Base-by-base conservation (phyloP, 2,888 invertebrate genomes). In the Physocephala rufipes region DNA sequence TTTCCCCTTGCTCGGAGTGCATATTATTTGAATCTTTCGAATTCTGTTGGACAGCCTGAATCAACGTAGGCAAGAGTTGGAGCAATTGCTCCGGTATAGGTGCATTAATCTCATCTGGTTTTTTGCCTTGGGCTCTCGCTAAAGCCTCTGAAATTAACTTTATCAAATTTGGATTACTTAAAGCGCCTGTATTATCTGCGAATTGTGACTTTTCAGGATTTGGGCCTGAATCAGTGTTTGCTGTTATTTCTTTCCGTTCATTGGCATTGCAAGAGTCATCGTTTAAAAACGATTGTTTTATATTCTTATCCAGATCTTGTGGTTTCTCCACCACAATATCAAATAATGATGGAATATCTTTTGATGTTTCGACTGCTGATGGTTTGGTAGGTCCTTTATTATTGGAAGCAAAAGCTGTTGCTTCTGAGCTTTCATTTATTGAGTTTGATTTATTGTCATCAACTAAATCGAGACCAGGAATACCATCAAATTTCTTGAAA, bases 391-490 rank as follows among this genome's bases (percentile, higher is more conserved):
- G 73, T 15, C 73, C 76, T 36, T 68, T 62, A 2, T 43, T 55
- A 1, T 58, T 49, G 9, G 45, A 9, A 21, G 51, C 47, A 1
- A 61, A 30, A 13, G 28, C 13, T 0, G 43, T 15, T n/a, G 47
- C 72, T 12, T 69, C 69, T 51, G 58, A 28, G 13, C 79, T 77
- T 66, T 75, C 74, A 12, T 76, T 63, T 58, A 28, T 74, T 28
- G 74, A 78, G 81, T 73, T 71, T 19, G 74, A 67, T 4, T 74
- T 74, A 55, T 85, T 85, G 58, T 87, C 87, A 72, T 76, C 80
- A 4, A 91, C 90, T 73, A 93, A 87, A 87, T 93, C 93, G 71
- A 93, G 87, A 0, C 93, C 93, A 13, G 93, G 93, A 80, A 93
- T 93, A 55, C 90, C 90, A 53, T 79, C 83, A 15, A 71, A 77